Evolutionary conservation across 1,140 invertebrate genomes (phyloP).

Genomic region (Drosophila seguyi): DNA sequence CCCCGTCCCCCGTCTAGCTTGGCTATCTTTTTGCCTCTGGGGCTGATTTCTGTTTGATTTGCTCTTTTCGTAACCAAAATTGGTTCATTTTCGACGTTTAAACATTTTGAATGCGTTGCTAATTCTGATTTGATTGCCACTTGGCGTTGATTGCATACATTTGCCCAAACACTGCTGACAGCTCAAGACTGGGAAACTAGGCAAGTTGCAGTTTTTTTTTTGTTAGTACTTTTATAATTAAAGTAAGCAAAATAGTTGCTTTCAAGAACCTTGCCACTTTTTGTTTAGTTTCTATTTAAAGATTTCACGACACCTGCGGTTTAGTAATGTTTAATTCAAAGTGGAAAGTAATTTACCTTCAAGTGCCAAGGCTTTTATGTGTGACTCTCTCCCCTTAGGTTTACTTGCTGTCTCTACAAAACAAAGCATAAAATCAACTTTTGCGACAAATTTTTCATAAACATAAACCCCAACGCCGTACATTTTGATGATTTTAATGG

Average conservation of each 20-base stretch:
- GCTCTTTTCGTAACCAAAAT: conserved; percentile 59
- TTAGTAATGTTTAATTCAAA: background rate
- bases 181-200: conserved; percentile 3
- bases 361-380: background rate
- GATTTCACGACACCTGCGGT: background rate
- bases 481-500: conserved; percentile 82
- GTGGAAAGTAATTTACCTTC: background rate
- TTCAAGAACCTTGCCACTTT: background rate
- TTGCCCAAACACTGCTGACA: conserved; percentile 27
- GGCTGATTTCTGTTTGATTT: conserved; percentile 67
- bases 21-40: conserved; percentile 17
- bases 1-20: too few species aligned
- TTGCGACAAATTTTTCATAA: conserved; percentile 73
- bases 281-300: conserved; percentile 3
- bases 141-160: conserved; percentile 29
- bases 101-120: conserved; percentile 52
- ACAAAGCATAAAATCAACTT: conserved; percentile 54
- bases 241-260: conserved; percentile 10
- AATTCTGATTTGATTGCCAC: conserved; percentile 47
- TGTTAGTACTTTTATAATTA: background rate
- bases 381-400: background rate
- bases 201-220: conserved; percentile 21
- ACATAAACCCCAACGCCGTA: conserved; percentile 74
- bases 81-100: conserved; percentile 59
- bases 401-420: conserved; percentile 17